phyloP scores from a whole-genome alignment of 2,113 vertebrate genomes.

The Meleagris gallopavo region DNA sequence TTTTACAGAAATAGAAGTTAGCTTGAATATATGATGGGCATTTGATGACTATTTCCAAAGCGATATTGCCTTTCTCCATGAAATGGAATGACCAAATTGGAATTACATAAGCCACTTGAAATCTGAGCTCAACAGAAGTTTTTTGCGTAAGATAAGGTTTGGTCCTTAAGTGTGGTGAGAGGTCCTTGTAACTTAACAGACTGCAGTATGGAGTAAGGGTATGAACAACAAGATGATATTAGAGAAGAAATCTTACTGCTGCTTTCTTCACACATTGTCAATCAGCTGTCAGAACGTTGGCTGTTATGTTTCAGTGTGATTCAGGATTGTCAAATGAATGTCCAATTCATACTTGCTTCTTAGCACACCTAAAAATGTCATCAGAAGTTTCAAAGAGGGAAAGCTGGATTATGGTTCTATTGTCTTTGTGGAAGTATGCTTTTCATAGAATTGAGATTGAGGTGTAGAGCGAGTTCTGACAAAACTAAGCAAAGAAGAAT shows the following conservation, averaged over 20 bases:
- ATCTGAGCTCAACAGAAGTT: background rate
- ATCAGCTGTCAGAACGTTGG: fast-evolving
- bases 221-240: background rate
- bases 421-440: background rate
- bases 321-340: background rate
- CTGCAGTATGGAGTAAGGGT: background rate
- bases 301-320: background rate
- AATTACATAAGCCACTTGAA: background rate
- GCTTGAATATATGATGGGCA: background rate
- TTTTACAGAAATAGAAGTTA: background rate
- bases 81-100: background rate
- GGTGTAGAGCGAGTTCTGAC: background rate
- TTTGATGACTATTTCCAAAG: background rate
- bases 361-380: background rate
- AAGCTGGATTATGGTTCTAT: background rate
- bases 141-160: background rate
- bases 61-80: background rate
- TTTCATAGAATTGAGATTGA: background rate
- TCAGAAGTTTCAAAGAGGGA: background rate
- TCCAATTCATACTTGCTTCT: background rate
- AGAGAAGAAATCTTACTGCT: background rate
- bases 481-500: background rate
- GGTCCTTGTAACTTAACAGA: background rate
- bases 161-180: background rate
- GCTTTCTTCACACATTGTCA: background rate